Conservation (phyloP, 2,797 vertebrate species). For the Austrolebias charrua region DNA sequence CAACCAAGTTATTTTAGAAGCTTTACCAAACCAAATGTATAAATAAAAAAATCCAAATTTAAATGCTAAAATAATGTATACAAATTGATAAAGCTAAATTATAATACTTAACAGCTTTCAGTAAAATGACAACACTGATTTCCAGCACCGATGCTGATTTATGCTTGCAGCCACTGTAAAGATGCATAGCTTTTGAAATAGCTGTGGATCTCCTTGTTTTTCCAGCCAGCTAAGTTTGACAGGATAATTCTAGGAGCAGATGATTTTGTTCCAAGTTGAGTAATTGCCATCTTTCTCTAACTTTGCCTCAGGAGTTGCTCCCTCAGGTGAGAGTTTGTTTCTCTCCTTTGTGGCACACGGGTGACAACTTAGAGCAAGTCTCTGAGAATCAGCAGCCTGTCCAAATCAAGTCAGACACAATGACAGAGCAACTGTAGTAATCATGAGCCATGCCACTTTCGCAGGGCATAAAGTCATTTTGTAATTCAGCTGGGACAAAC, state of each 20-base stretch:
- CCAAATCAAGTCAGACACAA: conserved; percentile 29
- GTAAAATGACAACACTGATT: conserved; percentile 1
- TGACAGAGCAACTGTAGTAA: conserved; percentile 24
- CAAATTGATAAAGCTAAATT: neutral
- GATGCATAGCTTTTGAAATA: neutral
- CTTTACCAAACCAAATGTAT: neutral
- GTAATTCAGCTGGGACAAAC: conserved; percentile 11
- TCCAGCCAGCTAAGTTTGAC: conserved; percentile 28
- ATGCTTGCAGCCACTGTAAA: neutral
- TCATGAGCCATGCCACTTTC: conserved; percentile 4
- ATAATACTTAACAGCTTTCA: neutral
- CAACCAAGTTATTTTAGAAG: neutral
- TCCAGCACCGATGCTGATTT: neutral
- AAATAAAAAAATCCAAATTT: neutral
- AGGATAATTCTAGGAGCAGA: conserved; percentile 44
- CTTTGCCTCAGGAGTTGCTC: conserved; percentile 29
- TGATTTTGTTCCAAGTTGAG: conserved; percentile 34
- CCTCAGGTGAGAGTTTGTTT: conserved; percentile 31
- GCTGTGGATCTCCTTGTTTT: neutral
- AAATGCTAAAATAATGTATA: too few relatives aligned
- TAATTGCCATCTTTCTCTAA: conserved; percentile 44
- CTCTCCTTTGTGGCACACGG: conserved; percentile 25
- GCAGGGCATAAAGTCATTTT: conserved; percentile 17
- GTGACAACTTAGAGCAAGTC: conserved; percentile 42
- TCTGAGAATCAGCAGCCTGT: conserved; percentile 43